A percentile compares a stretch with the other conserved stretches of the same genome.
Evolutionary conservation across 2,888 invertebrate species (phyloP).

Genomic region (Eretmocerus hayati): DNA sequence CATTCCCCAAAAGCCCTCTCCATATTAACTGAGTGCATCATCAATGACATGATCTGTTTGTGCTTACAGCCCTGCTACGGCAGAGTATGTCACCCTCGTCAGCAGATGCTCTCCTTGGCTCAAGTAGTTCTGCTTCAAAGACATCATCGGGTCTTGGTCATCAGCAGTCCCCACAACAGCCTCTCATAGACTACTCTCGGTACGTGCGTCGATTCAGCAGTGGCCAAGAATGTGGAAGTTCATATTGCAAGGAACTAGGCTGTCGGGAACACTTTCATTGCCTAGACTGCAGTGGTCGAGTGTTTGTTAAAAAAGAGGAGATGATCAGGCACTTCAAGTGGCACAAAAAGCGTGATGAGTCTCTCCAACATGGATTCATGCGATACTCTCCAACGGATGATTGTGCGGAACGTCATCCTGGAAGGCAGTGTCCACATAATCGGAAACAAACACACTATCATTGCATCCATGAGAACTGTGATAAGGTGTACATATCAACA

Average conservation of each 20-base stretch:
- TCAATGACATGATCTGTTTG: slow-evolving; percentile 21
- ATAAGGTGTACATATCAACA: slow-evolving; percentile 96
- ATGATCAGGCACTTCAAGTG: slow-evolving; percentile 98
- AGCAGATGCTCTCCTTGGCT: slow-evolving; percentile 24
- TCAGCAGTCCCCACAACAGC: slow-evolving; percentile 49
- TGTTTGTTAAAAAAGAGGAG: slow-evolving; percentile 97
- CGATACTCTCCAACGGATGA: slow-evolving; percentile 92
- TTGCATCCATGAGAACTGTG: slow-evolving; percentile 88
- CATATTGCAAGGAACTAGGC: slow-evolving; percentile 80
- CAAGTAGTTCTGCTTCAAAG: not conserved
- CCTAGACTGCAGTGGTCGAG: slow-evolving; percentile 70
- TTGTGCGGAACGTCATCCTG: slow-evolving; percentile 77
- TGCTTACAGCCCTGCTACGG: slow-evolving; percentile 50
- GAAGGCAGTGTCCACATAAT: slow-evolving; percentile 76
- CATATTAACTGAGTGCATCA: too few species aligned
- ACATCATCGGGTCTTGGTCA: not conserved
- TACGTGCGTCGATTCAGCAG: slow-evolving; percentile 81
- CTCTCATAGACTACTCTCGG: slow-evolving; percentile 79
- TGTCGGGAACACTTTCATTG: slow-evolving; percentile 96
- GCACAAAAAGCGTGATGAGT: slow-evolving; percentile 98
- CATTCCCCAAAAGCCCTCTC: too few species aligned
- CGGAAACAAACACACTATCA: slow-evolving; percentile 94
- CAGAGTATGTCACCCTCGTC: slow-evolving; percentile 49
- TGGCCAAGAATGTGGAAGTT: slow-evolving; percentile 74
- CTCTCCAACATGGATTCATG: slow-evolving; percentile 90